Percentiles rank a stretch among this genome's conserved stretches.
Evolutionary conservation across 2,113 vertebrate genomes (phyloP).

Genomic region (Hystrix cristata): DNA sequence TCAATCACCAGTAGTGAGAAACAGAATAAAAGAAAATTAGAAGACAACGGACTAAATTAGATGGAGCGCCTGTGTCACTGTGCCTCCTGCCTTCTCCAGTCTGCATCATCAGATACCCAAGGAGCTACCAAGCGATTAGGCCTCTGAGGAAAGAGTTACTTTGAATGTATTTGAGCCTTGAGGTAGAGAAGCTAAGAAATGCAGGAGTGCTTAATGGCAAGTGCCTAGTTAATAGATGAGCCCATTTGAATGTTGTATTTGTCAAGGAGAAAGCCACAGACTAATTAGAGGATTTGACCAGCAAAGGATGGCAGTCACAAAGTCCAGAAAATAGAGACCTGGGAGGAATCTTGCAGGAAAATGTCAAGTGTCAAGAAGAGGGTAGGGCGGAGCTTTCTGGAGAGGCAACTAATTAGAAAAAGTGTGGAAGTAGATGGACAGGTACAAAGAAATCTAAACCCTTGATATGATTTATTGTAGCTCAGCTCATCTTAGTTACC

Average conservation of each 20-base stretch:
- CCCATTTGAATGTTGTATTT: background rate
- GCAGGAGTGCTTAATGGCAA: background rate
- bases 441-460: background rate
- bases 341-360: background rate
- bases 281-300: background rate
- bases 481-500: background rate
- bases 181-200: background rate
- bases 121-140: background rate
- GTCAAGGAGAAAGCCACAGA: background rate
- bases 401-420: background rate
- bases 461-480: background rate
- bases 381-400: background rate
- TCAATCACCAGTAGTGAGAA: background rate
- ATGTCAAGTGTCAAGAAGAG: background rate
- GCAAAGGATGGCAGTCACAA: background rate
- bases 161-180: background rate
- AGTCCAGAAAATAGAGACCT: background rate
- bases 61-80: too few relatives aligned
- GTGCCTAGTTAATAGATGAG: background rate
- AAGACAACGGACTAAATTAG: background rate
- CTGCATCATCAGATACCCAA: background rate
- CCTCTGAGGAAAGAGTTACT: background rate
- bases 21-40: background rate
- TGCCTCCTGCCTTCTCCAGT: background rate
- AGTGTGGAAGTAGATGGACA: background rate